phyloP scores from a whole-genome alignment of 2,113 vertebrate species.

The Elanus axillaris region DNA sequence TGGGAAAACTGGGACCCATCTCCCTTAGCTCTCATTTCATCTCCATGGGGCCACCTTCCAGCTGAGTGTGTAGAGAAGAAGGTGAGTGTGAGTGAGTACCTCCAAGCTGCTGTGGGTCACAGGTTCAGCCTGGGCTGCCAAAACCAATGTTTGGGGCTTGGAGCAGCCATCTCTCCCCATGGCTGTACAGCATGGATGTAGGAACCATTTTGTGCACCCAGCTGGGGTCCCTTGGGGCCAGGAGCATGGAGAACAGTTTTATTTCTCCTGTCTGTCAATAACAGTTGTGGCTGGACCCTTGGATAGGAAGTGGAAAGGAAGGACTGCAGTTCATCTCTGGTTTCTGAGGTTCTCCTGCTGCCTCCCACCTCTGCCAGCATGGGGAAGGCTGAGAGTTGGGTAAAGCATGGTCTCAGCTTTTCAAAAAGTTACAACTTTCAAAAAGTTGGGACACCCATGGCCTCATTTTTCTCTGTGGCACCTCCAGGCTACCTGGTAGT shows the following conservation, averaged over 20 bases:
- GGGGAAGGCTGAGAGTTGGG: not conserved
- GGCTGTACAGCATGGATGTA: not conserved
- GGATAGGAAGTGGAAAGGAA: not conserved
- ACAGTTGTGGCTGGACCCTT: too few relatives aligned
- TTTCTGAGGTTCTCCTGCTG: not conserved
- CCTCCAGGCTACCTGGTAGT: not conserved
- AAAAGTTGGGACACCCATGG: not conserved
- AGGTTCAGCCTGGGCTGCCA: not conserved
- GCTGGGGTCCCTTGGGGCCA: not conserved
- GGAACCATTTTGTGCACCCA: not conserved
- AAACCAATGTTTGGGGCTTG: fast-evolving
- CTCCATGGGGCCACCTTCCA: not conserved
- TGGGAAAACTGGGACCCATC: not conserved
- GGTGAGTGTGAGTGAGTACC: not conserved
- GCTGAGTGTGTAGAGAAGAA: fast-evolving
- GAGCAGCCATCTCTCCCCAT: not conserved
- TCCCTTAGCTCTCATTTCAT: not conserved
- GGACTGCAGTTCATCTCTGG: not conserved
- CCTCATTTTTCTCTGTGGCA: not conserved
- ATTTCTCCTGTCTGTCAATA: not conserved
- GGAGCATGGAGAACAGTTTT: not conserved
- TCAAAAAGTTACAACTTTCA: too few relatives aligned
- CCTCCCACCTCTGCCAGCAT: not conserved
- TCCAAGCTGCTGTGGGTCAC: fast-evolving
- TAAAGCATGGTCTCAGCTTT: not conserved